Evolutionary conservation across 2,888 invertebrate genomes (phyloP), one percentile per base, ranked within the genome.

Genomic region (Catonia carolina): DNA sequence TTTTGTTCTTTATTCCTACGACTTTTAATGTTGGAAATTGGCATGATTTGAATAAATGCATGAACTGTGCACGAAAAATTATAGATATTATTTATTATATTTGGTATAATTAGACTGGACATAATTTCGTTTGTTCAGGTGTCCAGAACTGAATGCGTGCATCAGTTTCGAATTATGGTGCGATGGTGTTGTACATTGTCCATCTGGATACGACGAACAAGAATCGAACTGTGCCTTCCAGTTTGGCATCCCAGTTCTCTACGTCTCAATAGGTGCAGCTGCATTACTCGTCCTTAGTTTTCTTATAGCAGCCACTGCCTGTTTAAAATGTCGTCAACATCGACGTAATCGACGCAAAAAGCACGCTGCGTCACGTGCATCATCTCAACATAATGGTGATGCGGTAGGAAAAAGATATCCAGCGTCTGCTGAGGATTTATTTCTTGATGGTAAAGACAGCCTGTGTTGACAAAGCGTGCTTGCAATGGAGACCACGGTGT

Each of bases 131-230:
- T n/a, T n/a, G n/a, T n/a, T n/a, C 74, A 86, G 86, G 68, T 89
- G 89, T 67, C 88, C 88, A 1, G 88, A 89, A 69, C 74, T 89
- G 52, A 85, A 87, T 61, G 88, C 88, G 0, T 89, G 89, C 70
- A 88, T 89, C 66, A 85, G 84, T 61, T 78, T 85, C 1, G 80
- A 83, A 1, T 70, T 89, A 3, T 88, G 89, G 88, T 89, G 89
- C 71, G 89, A 89, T 69, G 87, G 88, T 0, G 78, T 83, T 39
- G 75, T 80, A 1, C 87, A 89, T 68, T 89, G 89, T 69, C 89
- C 88, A 12, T 86, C 87, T 3, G 88, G 89, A 1, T 86, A 81
- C 71, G 89, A 89, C 69, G 88, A 89, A 73, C 84, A 85, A 62
- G 86, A 86, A 66, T 77, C 80, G 1, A 86, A 86, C 67, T 87